Base-by-base conservation (phyloP, 2,888 invertebrate species). In the Agriopis marginaria region DNA sequence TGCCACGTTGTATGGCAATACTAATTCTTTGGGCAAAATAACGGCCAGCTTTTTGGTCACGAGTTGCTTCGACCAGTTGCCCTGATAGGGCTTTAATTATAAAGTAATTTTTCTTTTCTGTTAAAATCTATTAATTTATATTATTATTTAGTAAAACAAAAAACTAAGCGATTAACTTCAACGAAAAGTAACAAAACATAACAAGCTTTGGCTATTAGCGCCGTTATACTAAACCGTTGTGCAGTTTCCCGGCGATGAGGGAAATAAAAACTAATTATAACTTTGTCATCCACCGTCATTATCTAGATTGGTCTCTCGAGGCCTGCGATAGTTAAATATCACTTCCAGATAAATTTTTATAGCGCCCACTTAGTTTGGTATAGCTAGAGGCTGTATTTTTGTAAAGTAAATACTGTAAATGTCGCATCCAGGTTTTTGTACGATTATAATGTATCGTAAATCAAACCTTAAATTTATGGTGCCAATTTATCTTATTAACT, bases 231-330 rank as follows among this genome's bases (percentile, higher is more conserved):
- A 73, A 73, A 73, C 63, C 44, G 66, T 64, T 71, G 76, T 69
- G 80, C 83, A 80, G 82, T 79, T 80, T 79, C 77, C 79, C 79
- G 75, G 42, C 82, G 78, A 77, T 73, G 78, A 77, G 79, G 61
- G 67, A 83, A 82, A 87, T 86, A 86, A 86, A 87, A 88, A 88
- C 86, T 87, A 88, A 89, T 89, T 89, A 88, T 84, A 89, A 89
- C 82, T 89, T 87, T 79, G 86, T 79, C 86, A 83, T 81, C 82
- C 79, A 66, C 82, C 74, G 75, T 81, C 82, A 86, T 85, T 84
- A 86, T 84, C 83, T 82, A 73, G 79, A 76, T 79, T 75, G 79
- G 77, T 79, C 76, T 77, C 68, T 53, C 70, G 77, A 78, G 79
- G 75, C 77, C 75, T 72, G 53, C 69, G 67, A 77, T 75, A 75